Evolutionary conservation across 2,797 vertebrate genomes (phyloP), one percentile per base, ranked within the genome.

Genomic region (Sebastes matsubarae): DNA sequence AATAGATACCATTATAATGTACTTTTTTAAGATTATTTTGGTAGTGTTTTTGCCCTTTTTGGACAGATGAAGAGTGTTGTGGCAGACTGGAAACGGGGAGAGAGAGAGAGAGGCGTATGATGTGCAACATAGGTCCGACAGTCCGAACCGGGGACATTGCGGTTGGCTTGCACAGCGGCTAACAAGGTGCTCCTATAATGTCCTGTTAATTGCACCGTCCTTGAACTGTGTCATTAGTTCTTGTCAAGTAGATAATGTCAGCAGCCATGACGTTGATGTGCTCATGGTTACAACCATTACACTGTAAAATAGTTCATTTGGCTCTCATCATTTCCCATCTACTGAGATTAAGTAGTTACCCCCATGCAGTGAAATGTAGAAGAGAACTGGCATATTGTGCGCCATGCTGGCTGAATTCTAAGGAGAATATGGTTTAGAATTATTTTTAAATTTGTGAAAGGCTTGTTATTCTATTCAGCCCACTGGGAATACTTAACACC

Each of bases 201-300:
- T 52, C 38, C n/a, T 82, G 80, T 85, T 88, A 90, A 88, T 85
- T 84, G 80, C 72, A 16, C 73, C 86, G 83, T 74, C 89, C 87
- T 91, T 89, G 87, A 85, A 84, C 64, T 77, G 64, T 81, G 54
- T 74, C 75, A 77, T 90, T 80, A 79, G 77, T 88, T 75, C 66
- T 79, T 68, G 77, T 88, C 79, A 84, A 50, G 67, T 52, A 68
- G 72, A 80, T 81, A 66, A 84, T 85, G 81, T 75, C 75, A 67
- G 57, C 63, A 34, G 50, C 20, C 46, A 69, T 30, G 69, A 77
- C 72, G 72, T 38, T 78, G 72, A 83, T 84, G 59, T 58, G 79
- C 57, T 67, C 82, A 38, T 72, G 74, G 64, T 79, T 82, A 77
- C 75, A 75, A 38, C 57, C 72, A 76, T 68, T 69, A 72, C 61